Evolutionary conservation across 2,888 invertebrate species (phyloP), one percentile per base, ranked within the genome.

Genomic region (Schrankia costaestrigalis): DNA sequence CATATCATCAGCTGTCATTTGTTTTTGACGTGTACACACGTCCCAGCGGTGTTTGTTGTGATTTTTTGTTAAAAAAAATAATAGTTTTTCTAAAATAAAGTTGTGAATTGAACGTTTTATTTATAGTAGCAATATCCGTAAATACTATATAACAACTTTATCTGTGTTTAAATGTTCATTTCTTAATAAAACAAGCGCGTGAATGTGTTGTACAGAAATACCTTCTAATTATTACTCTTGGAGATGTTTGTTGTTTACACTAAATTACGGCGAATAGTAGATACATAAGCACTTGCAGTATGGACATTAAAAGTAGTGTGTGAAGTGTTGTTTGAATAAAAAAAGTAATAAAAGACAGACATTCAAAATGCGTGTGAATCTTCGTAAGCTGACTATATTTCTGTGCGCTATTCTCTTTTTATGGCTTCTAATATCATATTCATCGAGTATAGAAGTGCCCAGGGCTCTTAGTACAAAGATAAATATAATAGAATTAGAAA

Each of bases 291-390:
- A 28, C 42, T 14, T 10, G 29, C 19, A 31, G 21, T 46, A 48
- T 46, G 52, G 41, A 49, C 31, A 31, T 32, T 38, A 47, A 36
- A 39, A 41, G 33, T 29, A 5, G 19, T 36, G 31, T 30, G 31
- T 47, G 31, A 39, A 11, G 22, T n/a, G 17, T 14, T 37, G 40
- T 44, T 48, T 29, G n/a, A 32, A 21, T 36, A 15, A 17, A 31
- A 42, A 27, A 47, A 23, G 21, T 7, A 19, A 34, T 8, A 3
- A 5, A 23, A 32, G 33, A 6, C 9, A 8, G 14, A 19, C 10
- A 10, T 29, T 11, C 23, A 82, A 67, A 60, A 87, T 87, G 87
- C 79, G 87, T 52, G 32, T 82, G n/a, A 81, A 83, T 52, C 41
- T 78, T 23, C 68, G 70, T 37, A 84, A 76, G 64, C 35, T 81